Evolutionary conservation across 2,113 vertebrate genomes (phyloP).

Genomic region (Gambusia holbrooki): DNA sequence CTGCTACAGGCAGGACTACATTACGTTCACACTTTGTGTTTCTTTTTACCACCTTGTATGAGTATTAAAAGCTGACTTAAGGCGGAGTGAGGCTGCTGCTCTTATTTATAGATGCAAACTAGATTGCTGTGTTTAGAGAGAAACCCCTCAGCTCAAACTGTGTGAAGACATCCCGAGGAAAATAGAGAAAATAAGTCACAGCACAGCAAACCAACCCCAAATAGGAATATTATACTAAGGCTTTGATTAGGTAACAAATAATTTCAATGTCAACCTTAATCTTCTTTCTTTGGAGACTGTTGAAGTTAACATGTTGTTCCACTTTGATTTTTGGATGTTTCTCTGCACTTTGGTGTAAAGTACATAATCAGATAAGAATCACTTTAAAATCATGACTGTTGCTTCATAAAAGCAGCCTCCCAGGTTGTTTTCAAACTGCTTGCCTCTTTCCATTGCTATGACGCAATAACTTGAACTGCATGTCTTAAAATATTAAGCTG

Average conservation of each 20-base stretch:
- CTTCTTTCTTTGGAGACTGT: background rate
- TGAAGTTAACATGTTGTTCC: background rate
- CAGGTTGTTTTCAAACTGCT: background rate
- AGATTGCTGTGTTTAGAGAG: constrained; percentile 40
- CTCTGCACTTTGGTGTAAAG: background rate
- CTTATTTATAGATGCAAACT: constrained; percentile 28
- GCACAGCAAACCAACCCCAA: background rate
- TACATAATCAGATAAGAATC: background rate
- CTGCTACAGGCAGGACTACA: background rate
- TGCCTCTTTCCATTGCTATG: background rate
- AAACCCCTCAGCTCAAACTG: constrained; percentile 38
- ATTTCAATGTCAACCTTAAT: background rate
- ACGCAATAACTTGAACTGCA: background rate
- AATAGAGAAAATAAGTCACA: constrained; percentile 6
- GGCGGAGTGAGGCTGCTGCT: constrained; percentile 14
- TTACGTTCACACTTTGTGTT: constrained; percentile 9
- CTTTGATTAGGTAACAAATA: background rate
- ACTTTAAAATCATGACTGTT: background rate
- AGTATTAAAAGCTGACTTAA: constrained; percentile 14
- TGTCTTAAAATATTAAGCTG: background rate
- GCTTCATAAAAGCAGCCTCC: background rate
- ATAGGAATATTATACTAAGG: constrained; percentile 1
- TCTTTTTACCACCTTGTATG: background rate
- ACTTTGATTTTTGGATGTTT: background rate
- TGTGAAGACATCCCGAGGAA: constrained; percentile 46